phyloP scores from a whole-genome alignment of 2,888 invertebrate genomes.

The Zhuqinia jingwanae region DNA sequence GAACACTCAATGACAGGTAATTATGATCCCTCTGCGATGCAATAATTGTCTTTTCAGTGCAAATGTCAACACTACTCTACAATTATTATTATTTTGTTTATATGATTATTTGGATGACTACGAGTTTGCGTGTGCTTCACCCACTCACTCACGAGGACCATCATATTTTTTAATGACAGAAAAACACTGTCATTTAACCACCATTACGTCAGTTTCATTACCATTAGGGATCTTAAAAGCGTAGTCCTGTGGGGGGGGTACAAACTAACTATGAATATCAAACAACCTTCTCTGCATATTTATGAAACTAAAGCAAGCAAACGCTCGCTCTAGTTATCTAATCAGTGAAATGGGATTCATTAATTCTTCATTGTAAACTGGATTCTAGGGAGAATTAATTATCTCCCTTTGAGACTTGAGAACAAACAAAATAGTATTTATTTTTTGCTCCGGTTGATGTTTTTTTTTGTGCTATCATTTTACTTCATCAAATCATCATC shows the following conservation, averaged over 20 bases:
- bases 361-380: slow-evolving; percentile 32
- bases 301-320: too few relatives aligned
- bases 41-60: slow-evolving; percentile 13
- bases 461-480: background rate
- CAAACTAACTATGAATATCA: background rate
- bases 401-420: slow-evolving; percentile 2
- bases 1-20: background rate
- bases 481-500: background rate
- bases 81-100: background rate
- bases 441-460: background rate
- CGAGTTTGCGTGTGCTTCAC: background rate
- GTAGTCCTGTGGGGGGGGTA: background rate
- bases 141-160: background rate
- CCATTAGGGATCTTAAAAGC: background rate
- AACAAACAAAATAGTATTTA: background rate
- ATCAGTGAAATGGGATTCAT: slow-evolving; percentile 24
- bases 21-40: background rate
- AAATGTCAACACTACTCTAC: background rate
- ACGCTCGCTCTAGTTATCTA: background rate
- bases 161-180: background rate
- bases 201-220: slow-evolving; percentile 32
- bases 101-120: background rate
- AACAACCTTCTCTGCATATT: background rate
- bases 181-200: background rate
- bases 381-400: slow-evolving; percentile 18